Evolutionary conservation across 2,888 invertebrate genomes (phyloP), one percentile per base, ranked within the genome.

Genomic region (Rhimphoctona megacephalus): DNA sequence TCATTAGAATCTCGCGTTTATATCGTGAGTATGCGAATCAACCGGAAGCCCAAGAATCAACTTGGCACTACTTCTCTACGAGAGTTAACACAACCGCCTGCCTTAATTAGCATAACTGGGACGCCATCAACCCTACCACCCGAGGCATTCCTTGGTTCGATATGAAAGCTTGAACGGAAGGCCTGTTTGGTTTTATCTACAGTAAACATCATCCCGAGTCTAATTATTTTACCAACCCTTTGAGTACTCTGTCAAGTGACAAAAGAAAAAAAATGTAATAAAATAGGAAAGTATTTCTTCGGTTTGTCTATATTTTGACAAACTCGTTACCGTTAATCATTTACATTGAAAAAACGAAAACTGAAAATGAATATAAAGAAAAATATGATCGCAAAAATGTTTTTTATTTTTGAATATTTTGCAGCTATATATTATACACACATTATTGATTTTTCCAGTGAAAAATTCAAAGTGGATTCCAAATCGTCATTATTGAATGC

Each of bases 31-130:
- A 36, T 69, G 77, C 52, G 69, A 57, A 74, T 74, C 81, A 43
- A 67, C 81, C 76, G 73, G 69, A 74, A 81, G 73, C 46, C 72
- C 69, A 83, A 76, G 61, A 77, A 72, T 76, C 36, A 73, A 52
- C 64, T 61, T 52, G 30, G 25, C 25, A n/a, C n/a, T 8, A 33
- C n/a, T 54, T 49, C 33, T 69, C 25, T 22, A 4, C 36, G 70
- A 70, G 57, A 67, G 81, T 86, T 80, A 77, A 83, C 66, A 54
- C 57, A 67, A 83, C 67, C 30, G 61, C 64, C 69, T 74, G 61
- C 43, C 73, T 78, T 70, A 78, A 86, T 86, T 83, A 86, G 69
- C 86, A 81, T 86, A 81, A 84, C 81, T 81, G 77, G 77, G 69
- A 81, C 72, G 77, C 77, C 57, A 49, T 46, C 22, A 11, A 46